phyloP scores from a whole-genome alignment of 2,888 invertebrate genomes.

The Watsonalla cultraria region DNA sequence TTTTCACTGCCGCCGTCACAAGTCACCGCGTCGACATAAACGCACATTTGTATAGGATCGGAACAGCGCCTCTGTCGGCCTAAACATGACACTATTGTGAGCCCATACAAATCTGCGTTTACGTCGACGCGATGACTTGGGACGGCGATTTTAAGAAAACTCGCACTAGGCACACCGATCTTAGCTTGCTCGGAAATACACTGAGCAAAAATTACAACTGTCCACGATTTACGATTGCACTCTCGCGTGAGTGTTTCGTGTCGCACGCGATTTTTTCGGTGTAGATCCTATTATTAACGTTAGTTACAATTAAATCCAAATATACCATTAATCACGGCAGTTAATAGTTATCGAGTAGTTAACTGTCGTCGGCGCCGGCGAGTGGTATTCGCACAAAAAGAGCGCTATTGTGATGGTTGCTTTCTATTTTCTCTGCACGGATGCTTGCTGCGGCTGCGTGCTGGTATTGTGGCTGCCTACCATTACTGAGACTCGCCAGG shows the following conservation, averaged over 20 bases:
- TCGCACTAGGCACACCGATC: too few species aligned
- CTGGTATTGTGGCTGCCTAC: neutral
- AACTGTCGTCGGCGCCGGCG: slow-evolving; percentile 15
- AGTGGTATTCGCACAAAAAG: slow-evolving; percentile 51
- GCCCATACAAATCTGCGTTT: too few species aligned
- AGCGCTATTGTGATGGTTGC: slow-evolving; percentile 18
- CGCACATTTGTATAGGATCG: too few species aligned
- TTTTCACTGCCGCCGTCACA: too few species aligned
- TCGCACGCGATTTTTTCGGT: neutral
- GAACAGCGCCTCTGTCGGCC: too few species aligned
- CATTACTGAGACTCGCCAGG: neutral
- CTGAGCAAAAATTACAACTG: too few species aligned
- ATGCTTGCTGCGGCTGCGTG: slow-evolving; percentile 42
- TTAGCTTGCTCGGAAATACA: too few species aligned
- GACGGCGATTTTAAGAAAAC: too few species aligned
- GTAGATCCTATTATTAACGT: neutral
- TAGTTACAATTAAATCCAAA: neutral
- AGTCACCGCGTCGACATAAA: too few species aligned
- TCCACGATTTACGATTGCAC: neutral
- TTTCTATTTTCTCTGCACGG: slow-evolving; percentile 70
- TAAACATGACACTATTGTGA: too few species aligned
- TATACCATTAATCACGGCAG: neutral
- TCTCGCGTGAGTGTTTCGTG: neutral
- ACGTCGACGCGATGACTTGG: too few species aligned
- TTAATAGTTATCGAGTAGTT: slow-evolving; percentile 16